phyloP scores from a whole-genome alignment of 2,113 vertebrate species.

The Tricholaema leucomelas region DNA sequence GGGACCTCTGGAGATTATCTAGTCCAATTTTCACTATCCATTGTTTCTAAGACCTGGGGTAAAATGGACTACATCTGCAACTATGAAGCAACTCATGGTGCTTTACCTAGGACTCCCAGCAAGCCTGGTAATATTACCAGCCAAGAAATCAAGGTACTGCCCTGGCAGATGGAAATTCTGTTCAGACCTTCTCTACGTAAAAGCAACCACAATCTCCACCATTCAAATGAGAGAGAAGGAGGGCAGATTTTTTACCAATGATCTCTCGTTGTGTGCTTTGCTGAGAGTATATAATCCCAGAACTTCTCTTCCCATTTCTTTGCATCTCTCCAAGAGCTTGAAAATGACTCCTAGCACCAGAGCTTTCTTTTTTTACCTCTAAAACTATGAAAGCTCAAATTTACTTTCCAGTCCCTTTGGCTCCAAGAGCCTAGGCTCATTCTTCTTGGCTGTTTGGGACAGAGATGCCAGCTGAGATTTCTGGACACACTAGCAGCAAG shows the following conservation, averaged over 20 bases:
- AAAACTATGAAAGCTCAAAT: not conserved
- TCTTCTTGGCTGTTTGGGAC: not conserved
- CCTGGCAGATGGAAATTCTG: not conserved
- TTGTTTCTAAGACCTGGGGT: not conserved
- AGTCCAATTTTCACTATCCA: not conserved
- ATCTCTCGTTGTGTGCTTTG: not conserved
- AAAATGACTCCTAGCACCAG: not conserved
- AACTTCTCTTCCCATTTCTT: not conserved
- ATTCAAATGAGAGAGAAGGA: not conserved
- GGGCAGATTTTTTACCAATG: not conserved
- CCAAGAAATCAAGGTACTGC: not conserved
- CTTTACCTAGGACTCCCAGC: not conserved
- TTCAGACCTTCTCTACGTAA: not conserved
- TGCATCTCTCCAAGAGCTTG: not conserved
- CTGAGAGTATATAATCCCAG: fast-evolving
- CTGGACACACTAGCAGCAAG: not conserved
- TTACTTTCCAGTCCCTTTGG: not conserved
- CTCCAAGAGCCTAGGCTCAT: not conserved
- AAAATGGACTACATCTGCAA: fast-evolving
- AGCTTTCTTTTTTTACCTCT: not conserved
- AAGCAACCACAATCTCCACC: not conserved
- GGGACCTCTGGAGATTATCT: too few relatives aligned
- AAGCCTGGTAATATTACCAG: not conserved
- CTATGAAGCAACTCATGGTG: not conserved
- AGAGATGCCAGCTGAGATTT: not conserved